Base-by-base conservation (phyloP, 2,797 vertebrate species). In the Falco berigora region DNA sequence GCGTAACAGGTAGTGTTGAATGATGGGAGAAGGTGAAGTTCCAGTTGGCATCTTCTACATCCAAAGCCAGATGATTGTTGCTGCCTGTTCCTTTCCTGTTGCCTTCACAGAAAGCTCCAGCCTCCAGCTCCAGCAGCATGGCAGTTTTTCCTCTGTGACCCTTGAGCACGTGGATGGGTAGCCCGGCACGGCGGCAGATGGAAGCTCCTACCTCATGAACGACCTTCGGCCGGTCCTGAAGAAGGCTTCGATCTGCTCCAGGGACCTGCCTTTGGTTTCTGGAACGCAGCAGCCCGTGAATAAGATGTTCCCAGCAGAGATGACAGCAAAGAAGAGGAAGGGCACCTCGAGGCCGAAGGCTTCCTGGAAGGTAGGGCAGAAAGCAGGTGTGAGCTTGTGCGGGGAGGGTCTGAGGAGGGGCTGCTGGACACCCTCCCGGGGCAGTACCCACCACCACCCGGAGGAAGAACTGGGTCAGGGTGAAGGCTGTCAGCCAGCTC, bases 161-260 rank as follows among this genome's bases (percentile, higher is more conserved):
- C 61, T 64, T 14, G 36, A 79, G 71, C 63, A 20, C 1, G 12
- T 13, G 42, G 73, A 30, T 18, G 81, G 81, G 68, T 34, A 40
- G 52, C 34, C 61, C 6, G 12, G 76, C 25, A 2, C 2, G 0
- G 19, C 18, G 40, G 72, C 47, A 47, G 55, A 10, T 6, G 38
- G 47, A 38, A 30, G 24, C 58, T 80, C 62, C 93, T 95, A 96
- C 68, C 58, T 97, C 90, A 98, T 94, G 82, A 98, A 97, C 0
- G 98, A 98, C 61, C 93, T 95, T 42, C 98, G 82, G 12, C 98
- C 96, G 0, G 98, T 99, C 88, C 98, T 98, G 97, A 99, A 99
- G 87, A 98, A 99, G 81, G 99, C 98, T 94, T 99, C 99, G 0
- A 99, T 99, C 96, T 99, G 99, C 93, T 99, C 99, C 98, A 99